Conservation (phyloP, 2,797 vertebrate species). For the Macrochelys suwanniensis region DNA sequence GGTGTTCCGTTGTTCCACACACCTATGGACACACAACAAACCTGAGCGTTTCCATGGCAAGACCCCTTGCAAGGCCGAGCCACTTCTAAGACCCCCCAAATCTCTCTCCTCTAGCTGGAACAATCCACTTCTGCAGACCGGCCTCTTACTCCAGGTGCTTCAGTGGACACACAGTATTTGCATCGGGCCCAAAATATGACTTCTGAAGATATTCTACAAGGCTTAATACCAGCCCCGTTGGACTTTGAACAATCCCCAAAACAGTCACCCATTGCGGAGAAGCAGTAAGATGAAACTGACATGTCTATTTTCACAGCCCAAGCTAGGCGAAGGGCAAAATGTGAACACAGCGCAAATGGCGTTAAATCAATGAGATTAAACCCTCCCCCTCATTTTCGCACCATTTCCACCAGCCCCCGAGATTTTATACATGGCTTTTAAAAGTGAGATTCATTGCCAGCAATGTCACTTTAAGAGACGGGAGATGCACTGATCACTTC, state of each 20-base stretch:
- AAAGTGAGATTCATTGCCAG: neutral
- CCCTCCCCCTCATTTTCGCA: too few relatives aligned
- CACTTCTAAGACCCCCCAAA: too few relatives aligned
- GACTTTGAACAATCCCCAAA: neutral
- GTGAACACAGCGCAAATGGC: neutral
- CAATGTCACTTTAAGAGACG: neutral
- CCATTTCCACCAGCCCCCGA: neutral
- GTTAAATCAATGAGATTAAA: neutral
- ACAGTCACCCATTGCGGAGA: neutral
- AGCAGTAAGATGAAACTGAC: neutral
- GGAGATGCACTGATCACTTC: neutral
- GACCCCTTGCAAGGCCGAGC: neutral
- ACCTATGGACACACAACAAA: neutral
- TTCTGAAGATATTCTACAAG: neutral
- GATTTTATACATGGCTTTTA: neutral
- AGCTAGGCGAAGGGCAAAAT: neutral
- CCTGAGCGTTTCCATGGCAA: neutral
- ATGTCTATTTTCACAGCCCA: neutral
- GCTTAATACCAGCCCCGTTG: neutral
- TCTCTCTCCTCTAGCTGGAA: neutral
- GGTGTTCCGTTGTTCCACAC: neutral
- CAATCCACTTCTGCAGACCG: neutral
- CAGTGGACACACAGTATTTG: neutral
- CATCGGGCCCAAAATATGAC: neutral
- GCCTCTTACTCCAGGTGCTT: neutral